Conservation (phyloP, 2,888 invertebrate species). For the Sesamia inferens region DNA sequence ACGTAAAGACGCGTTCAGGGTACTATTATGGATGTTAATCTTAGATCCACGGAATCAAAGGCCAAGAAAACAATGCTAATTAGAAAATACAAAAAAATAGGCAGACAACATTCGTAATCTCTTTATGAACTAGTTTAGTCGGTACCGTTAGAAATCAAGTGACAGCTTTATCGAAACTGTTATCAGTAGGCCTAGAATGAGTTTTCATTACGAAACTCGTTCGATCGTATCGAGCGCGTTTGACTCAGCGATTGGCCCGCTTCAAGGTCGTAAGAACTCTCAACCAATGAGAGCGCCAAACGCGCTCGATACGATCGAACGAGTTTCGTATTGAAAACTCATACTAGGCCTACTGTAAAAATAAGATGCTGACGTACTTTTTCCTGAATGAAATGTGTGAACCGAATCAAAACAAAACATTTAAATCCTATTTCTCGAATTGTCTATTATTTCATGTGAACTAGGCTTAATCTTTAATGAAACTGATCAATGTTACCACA, state of each 20-base stretch:
- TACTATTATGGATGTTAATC: not conserved
- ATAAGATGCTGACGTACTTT: constrained; percentile 46
- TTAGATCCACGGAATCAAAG: constrained; percentile 2
- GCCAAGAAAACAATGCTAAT: not conserved
- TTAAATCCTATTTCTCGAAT: constrained; percentile 33
- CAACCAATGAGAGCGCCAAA: too few relatives aligned
- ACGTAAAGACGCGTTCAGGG: not conserved
- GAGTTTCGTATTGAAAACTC: too few relatives aligned
- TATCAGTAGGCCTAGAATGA: too few relatives aligned
- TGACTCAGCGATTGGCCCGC: too few relatives aligned
- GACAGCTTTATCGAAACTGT: constrained; percentile 59
- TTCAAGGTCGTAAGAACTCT: too few relatives aligned
- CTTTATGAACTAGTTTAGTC: constrained; percentile 4
- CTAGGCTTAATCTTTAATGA: constrained; percentile 30
- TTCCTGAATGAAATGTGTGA: constrained; percentile 57
- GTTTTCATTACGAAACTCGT: too few relatives aligned
- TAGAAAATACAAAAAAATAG: not conserved
- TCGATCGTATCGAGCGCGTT: too few relatives aligned
- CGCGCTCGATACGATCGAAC: too few relatives aligned
- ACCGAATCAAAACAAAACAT: constrained; percentile 53
- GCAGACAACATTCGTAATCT: constrained; percentile 1
- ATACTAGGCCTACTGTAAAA: too few relatives aligned
- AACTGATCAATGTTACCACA: constrained; percentile 25
- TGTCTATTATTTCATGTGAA: constrained; percentile 34
- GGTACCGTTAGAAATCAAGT: constrained; percentile 58